Evolutionary conservation across 37 sponge, comb jelly and placozoan genomes (phyloP), one percentile per base, ranked within the genome.

Genomic region (Chondrosia reniformis): DNA sequence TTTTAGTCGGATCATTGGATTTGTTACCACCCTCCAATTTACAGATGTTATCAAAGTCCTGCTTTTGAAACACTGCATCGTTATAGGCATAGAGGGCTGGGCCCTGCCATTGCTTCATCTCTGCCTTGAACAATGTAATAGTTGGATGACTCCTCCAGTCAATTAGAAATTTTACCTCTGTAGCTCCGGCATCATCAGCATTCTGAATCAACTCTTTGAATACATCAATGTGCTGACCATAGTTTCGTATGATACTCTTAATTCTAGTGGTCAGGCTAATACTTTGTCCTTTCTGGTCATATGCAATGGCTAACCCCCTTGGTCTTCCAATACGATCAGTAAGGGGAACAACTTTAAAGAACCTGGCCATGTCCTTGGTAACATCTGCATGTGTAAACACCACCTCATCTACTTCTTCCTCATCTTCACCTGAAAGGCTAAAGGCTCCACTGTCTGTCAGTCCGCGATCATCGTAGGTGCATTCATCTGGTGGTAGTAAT

Each of bases 141-240:
- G 28, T 33, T 8, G 81, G 63, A 66, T 88, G 81, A 22, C 80
- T 57, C 59, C 87, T 52, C 90, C 90, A 86, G 64, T 93, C 90
- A 45, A 93, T 67, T 7, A 93, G 75, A 79, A 93, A 86, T 64
- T 86, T 86, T 22, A 93, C 84, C 49, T 87, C 75, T 34, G 76
- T 84, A 13, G 94, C 94, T 42, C 65, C 65, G 30, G 94, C 94
- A 86, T 93, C 94, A 81, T 93, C 94, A 74, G 94, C 94, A 89
- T 93, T 93, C 79, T 93, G 94, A 33, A 89, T 79, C 0, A 93
- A 56, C 61, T 93, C 94, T 55, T 93, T 93, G 76, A 93, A 89
- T 31, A 93, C 83, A 71, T 86, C 90, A 54, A 83, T 83, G 41
- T 80, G 64, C 30, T 49, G 67, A 33, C 61, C 80, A 67, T 93